Base-by-base conservation (phyloP, 2,797 vertebrate species). In the Neoniphon sammara region DNA sequence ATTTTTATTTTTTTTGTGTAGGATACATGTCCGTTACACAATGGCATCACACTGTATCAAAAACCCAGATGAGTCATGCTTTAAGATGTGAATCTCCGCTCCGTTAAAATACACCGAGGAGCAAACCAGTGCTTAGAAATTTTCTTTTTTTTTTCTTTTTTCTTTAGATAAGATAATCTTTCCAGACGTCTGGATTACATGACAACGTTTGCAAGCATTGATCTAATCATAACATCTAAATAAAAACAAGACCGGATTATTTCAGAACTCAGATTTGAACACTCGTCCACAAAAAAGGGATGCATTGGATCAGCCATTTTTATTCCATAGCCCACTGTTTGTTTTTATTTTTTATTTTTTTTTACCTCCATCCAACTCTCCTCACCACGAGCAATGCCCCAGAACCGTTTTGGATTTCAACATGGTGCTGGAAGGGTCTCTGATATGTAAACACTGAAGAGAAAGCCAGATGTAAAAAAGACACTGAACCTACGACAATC, bases 141-240 rank as follows among this genome's bases (percentile, higher is more conserved):
- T 0, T 50, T 52, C 23, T 55, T 3, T 56, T 25, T 76, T 72
- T 66, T 61, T 54, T 74, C 61, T 80, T 71, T 78, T 75, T 69
- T 39, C 73, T 34, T 77, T 75, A 72, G 83, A 83, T 78, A 88
- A 91, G 82, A 84, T 78, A 68, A 73, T 85, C 53, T 75, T 34
- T 87, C 82, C 89, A 89, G 81, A 84, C 57, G 52, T 78, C 82
- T 86, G 91, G 87, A 86, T 81, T 90, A 92, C 89, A 89, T 85
- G 89, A 92, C 89, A 84, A 90, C 85, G 78, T 89, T 83, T 86
- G 89, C 90, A 92, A 92, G 90, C 92, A 91, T 88, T 62, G 78
- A 85, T 90, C 91, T 91, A 91, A 89, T 88, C 78, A 87, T 82
- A 91, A 91, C 87, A 86, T 80, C 86, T 78, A 91, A 86, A 88